Percentiles rank a stretch among this genome's conserved stretches.
Conservation (phyloP, 1,140 invertebrate species). For the Pararge aegeria region DNA sequence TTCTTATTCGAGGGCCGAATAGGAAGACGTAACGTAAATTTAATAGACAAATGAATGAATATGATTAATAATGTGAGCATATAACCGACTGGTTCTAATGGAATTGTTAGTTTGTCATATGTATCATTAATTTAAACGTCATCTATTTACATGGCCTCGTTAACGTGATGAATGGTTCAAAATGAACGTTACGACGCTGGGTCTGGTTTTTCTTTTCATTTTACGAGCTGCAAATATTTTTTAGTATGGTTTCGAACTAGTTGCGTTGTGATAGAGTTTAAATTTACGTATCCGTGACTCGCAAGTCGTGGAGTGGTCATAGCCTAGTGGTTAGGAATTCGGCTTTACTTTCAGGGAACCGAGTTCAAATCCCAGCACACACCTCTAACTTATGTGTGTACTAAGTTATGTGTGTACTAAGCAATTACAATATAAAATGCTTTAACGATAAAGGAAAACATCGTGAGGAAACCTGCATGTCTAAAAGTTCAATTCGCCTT, state of each 20-base stretch:
- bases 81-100: constrained; percentile 40
- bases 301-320: too few relatives aligned
- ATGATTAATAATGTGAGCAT: constrained; percentile 53
- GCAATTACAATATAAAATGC: too few relatives aligned
- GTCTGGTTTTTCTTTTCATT: background rate
- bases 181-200: background rate
- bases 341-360: too few relatives aligned
- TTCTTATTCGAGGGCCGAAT: background rate
- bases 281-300: too few relatives aligned
- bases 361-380: too few relatives aligned
- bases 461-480: too few relatives aligned
- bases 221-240: background rate
- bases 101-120: constrained; percentile 55
- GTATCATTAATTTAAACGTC: constrained; percentile 49
- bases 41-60: constrained; percentile 7
- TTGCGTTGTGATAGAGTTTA: too few relatives aligned
- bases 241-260: background rate
- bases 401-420: too few relatives aligned
- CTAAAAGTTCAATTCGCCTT: too few relatives aligned
- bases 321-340: too few relatives aligned
- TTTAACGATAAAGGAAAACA: too few relatives aligned
- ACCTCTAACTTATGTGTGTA: too few relatives aligned
- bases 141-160: constrained; percentile 36
- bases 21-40: background rate
- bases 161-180: constrained; percentile 28